A percentile compares a stretch with the other conserved stretches of the same genome.
These are phyloP conservation scores for Aphidius ervi DNA, from an alignment of 1,140 invertebrate species.

Conservation along the genomic window DNA sequence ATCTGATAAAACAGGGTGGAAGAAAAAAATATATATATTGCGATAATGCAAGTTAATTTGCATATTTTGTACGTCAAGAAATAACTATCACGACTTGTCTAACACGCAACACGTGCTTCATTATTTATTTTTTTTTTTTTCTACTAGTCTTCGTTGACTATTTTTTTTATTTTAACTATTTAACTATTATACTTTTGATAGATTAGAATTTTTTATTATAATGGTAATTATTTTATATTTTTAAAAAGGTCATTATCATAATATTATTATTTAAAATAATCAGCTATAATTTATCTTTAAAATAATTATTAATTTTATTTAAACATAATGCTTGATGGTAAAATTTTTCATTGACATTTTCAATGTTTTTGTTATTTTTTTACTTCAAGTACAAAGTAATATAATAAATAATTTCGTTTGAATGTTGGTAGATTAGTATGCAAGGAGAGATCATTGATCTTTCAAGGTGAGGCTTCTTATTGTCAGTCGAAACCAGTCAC, in stretches of 20 bases:
- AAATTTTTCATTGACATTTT: too few species aligned
- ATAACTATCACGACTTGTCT: slow-evolving; percentile 9
- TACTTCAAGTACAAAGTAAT: too few species aligned
- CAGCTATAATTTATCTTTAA: too few species aligned
- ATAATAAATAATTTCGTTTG: not conserved
- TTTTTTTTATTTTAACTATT: too few species aligned
- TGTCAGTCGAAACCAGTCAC: slow-evolving; percentile 11
- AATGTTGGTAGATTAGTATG: slow-evolving; percentile 21
- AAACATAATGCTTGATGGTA: too few species aligned
- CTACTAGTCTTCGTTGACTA: not conserved
- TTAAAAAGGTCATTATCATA: too few species aligned
- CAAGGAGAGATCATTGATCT: slow-evolving; percentile 23
- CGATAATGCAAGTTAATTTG: slow-evolving; percentile 26
- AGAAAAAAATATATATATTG: slow-evolving; percentile 24
- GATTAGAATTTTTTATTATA: too few species aligned
- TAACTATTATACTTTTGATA: too few species aligned
- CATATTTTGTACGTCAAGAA: slow-evolving; percentile 23
- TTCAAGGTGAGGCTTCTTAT: slow-evolving; percentile 25
- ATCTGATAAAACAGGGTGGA: slow-evolving; percentile 16
- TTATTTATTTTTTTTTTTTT: slow-evolving; percentile 36
- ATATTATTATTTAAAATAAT: too few species aligned
- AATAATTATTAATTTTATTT: too few species aligned
- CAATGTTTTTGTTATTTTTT: too few species aligned
- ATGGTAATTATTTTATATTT: too few species aligned
- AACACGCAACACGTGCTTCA: slow-evolving; percentile 42